Evolutionary conservation across 1,140 invertebrate species (phyloP).

Genomic region (Drosophila willistoni): DNA sequence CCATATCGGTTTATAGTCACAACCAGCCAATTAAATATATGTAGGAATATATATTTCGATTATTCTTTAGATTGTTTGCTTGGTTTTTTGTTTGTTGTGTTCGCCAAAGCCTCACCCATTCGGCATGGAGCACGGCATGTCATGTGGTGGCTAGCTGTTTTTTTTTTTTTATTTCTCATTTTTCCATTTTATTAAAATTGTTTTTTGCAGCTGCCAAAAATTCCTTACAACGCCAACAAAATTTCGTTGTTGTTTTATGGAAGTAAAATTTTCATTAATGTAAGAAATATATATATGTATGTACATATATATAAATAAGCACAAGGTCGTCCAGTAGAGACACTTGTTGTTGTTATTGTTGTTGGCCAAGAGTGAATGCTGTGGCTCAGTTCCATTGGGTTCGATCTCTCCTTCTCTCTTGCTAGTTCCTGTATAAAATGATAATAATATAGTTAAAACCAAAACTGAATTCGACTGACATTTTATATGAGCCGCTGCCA

Average conservation of each 20-base stretch:
- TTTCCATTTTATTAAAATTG: background rate
- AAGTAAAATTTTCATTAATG: slow-evolving; percentile 66
- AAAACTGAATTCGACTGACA: slow-evolving; percentile 7
- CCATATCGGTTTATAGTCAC: slow-evolving; percentile 51
- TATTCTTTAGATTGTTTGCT: slow-evolving; percentile 19
- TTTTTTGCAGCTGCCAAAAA: slow-evolving; percentile 38
- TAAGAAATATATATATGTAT: slow-evolving; percentile 17
- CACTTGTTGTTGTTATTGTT: slow-evolving; percentile 47
- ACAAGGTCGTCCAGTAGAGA: slow-evolving; percentile 59
- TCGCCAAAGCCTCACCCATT: slow-evolving; percentile 61
- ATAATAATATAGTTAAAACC: slow-evolving; percentile 10
- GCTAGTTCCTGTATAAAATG: slow-evolving; percentile 15
- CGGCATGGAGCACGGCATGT: slow-evolving; percentile 31
- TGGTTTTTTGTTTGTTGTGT: slow-evolving; percentile 20
- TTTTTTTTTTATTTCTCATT: background rate
- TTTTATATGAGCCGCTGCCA: background rate
- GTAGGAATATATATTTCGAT: slow-evolving; percentile 43
- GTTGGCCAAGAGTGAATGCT: slow-evolving; percentile 47
- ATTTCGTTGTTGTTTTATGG: background rate
- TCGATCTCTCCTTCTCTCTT: slow-evolving; percentile 30
- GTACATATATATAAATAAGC: slow-evolving; percentile 38
- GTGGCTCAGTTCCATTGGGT: slow-evolving; percentile 33
- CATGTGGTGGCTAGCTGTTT: slow-evolving; percentile 13
- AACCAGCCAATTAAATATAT: slow-evolving; percentile 63
- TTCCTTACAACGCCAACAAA: slow-evolving; percentile 34